Evolutionary conservation across 1,140 invertebrate genomes (phyloP), one percentile per base, ranked within the genome.

Genomic region (Panonychus citri): DNA sequence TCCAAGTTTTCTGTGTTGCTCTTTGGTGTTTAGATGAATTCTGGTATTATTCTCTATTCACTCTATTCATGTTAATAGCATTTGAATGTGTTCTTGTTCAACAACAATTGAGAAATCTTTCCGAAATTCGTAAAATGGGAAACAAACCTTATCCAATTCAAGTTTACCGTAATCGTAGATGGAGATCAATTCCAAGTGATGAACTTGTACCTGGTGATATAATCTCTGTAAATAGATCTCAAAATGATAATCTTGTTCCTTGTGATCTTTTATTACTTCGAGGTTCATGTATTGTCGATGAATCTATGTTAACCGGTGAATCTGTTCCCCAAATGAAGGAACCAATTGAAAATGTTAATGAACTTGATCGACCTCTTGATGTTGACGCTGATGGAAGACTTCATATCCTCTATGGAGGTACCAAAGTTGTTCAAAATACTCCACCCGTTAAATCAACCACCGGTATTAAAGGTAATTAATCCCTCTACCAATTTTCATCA

Each of bases 281-380:
- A 66, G 91, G 91, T 25, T 81, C 85, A 19, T 96, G 90, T 68
- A 91, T 97, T 64, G 85, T 96, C 3, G 91, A 97, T 70, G 91
- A 97, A 70, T 91, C 88, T 58, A 94, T 96, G 86, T 73, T 97
- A 50, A 97, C 93, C 54, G 89, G 81, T 52, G 88, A 93, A 73
- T 95, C 89, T 60, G 89, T 99, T n/a, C 95, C 95, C 8, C 93
- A 97, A 72, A 98, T 98, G 90, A 99, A 99, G 73, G 93, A 98
- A 74, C 79, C 91, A 10, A 73, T 96, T 42, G 86, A 93, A 67
- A 79, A 79, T 61, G 66, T 81, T 46, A 71, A 67, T 12, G 78
- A 81, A 60, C 63, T 68, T 17, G 68, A 77, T 53, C 76, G 75
- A 49, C 37, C 75, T 48, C 73, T 99, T 56, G 82, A 97, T 65